A percentile compares a stretch with the other conserved stretches of the same genome.
phyloP scores from a whole-genome alignment of 1,140 invertebrate genomes.

The Cryptotermes secundus region DNA sequence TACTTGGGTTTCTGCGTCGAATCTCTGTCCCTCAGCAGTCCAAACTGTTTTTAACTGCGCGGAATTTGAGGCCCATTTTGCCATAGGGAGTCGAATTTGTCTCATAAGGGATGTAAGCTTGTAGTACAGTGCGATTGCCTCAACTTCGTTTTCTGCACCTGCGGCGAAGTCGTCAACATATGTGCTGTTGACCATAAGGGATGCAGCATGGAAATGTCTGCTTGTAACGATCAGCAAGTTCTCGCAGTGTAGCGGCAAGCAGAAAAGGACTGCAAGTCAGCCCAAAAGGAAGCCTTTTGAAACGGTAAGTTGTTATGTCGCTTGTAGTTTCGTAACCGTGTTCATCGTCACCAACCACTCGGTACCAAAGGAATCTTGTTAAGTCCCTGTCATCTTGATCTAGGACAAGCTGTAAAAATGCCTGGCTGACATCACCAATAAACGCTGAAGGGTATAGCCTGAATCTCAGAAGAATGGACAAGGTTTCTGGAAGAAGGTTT shows the following conservation, averaged over 20 bases:
- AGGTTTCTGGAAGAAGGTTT: neutral
- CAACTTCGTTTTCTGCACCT: neutral
- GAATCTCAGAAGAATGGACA: neutral
- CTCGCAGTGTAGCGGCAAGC: neutral
- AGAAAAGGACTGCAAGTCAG: neutral
- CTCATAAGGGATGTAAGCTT: neutral
- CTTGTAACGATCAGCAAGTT: neutral
- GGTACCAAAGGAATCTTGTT: conserved; percentile 21
- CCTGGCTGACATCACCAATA: neutral
- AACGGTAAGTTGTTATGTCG: neutral
- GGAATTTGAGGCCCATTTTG: neutral
- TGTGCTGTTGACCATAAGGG: neutral
- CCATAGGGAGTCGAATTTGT: neutral
- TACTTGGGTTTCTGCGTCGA: neutral
- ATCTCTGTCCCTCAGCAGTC: neutral
- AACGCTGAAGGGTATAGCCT: neutral
- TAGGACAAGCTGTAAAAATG: neutral
- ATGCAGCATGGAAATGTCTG: neutral
- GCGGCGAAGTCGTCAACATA: conserved; percentile 19
- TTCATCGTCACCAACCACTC: neutral
- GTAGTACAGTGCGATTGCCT: neutral
- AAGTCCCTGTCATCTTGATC: neutral
- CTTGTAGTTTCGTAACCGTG: neutral
- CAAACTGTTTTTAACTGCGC: neutral
- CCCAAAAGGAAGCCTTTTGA: neutral